A percentile compares a stretch with the other conserved stretches of the same genome.
phyloP scores from a whole-genome alignment of 2,113 vertebrate genomes.

The Cettia cetti region DNA sequence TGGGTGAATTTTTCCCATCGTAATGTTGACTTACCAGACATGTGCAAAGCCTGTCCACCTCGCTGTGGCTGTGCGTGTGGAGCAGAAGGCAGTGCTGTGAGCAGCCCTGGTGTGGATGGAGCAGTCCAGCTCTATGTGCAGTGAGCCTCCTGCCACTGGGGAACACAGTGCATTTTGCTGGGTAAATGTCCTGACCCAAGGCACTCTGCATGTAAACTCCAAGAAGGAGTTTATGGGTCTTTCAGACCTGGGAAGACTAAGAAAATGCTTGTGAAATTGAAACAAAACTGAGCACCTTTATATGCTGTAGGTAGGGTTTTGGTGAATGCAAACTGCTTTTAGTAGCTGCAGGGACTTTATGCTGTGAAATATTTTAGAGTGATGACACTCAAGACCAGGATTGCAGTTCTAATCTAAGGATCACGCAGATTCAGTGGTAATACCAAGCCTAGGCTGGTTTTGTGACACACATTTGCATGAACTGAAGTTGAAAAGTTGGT shows the following conservation, averaged over 20 bases:
- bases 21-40: neutral
- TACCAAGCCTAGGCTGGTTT: neutral
- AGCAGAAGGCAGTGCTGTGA: neutral
- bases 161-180: neutral
- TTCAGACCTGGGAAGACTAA: neutral
- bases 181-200: neutral
- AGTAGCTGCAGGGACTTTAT: neutral
- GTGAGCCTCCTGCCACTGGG: rapidly evolving
- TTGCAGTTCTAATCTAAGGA: neutral
- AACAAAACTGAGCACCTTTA: neutral
- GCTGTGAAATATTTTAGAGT: neutral
- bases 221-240: neutral
- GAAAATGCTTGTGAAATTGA: neutral
- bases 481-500: neutral
- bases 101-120: rapidly evolving
- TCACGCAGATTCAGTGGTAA: neutral
- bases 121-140: neutral
- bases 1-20: constrained; percentile 13
- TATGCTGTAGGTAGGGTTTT: rapidly evolving
- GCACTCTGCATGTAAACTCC: neutral
- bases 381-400: neutral
- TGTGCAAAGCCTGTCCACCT: neutral
- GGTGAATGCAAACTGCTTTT: neutral
- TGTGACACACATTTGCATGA: neutral
- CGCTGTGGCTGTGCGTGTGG: neutral